These are phyloP conservation scores for Chaunax sp. DNA, from an alignment of 2,797 vertebrate species.

Conservation along the genomic window DNA sequence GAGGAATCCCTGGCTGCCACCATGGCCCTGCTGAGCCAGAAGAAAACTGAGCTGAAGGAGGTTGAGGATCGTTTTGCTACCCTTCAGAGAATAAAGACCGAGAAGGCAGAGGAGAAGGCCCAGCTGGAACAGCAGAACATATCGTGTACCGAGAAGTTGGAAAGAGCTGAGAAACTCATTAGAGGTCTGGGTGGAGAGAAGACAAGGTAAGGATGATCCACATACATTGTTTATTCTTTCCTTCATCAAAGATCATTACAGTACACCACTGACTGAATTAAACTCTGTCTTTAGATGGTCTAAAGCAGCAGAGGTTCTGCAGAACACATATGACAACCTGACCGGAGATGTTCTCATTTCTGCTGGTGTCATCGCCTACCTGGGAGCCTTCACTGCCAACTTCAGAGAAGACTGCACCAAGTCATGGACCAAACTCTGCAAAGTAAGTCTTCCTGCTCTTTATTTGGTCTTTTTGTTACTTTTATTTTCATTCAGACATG, in stretches of 20 bases:
- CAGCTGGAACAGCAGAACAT: constrained; percentile 93
- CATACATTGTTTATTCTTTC: no score
- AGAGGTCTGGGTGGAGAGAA: constrained; percentile 97
- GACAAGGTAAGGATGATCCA: constrained; percentile 76
- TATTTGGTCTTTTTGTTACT: neutral
- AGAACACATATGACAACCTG: constrained; percentile 92
- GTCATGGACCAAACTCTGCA: constrained; percentile 91
- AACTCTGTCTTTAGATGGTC: constrained; percentile 86
- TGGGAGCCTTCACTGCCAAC: constrained; percentile 94
- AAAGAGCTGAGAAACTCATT: constrained; percentile 94
- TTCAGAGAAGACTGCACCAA: constrained; percentile 91
- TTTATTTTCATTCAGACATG: neutral
- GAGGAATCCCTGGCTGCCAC: constrained; percentile 88
- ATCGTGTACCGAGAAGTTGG: constrained; percentile 92
- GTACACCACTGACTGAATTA: neutral
- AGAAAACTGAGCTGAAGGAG: constrained; percentile 89
- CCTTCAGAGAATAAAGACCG: constrained; percentile 87
- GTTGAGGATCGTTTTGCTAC: constrained; percentile 89
- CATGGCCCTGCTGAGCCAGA: constrained; percentile 88
- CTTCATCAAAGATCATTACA: neutral
- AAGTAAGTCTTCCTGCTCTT: constrained; percentile 78
- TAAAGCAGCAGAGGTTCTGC: constrained; percentile 92
- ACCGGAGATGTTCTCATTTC: constrained; percentile 95
- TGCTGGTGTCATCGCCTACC: constrained; percentile 95
- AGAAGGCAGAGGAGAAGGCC: constrained; percentile 94